Base-by-base conservation (phyloP, 1,140 invertebrate genomes). In the Neodiprion lecontei region DNA sequence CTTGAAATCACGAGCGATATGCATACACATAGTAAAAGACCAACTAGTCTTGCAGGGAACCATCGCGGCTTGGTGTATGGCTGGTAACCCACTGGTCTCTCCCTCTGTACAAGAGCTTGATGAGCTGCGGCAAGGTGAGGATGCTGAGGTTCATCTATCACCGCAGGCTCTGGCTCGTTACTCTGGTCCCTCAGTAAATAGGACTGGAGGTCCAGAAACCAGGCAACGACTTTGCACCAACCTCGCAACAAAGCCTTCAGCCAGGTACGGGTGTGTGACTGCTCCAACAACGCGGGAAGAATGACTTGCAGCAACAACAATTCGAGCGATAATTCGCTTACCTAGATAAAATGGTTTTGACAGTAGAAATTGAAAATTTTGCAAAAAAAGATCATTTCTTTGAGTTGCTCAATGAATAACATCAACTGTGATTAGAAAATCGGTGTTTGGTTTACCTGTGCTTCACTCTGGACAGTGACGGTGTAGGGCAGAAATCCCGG, bases 401-500 rank as follows among this genome's bases (percentile, higher is more conserved):
- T 65, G 0, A 65, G 12, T 65, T 21, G 17, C 61, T 14, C 7
- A 14, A 65, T 65, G 23, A n/a, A 74, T 72, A 8, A 10, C 70
- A 71, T 74, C 47, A 14, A 17, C 66, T 65, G 10, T 74, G 69
- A 66, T 49, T 28, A 69, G 40, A 92, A 91, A 76, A 93, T 84
- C 9, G 91, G 91, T 47, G 93, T 84, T 81, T 92, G 91, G 85
- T 69, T 82, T 80, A 89, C 89, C 81, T 90, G 92, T 5, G 95
- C 93, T 85, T 99, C 98, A 7, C 93, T 94, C 72, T 90, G 91
- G 0, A 94, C 90, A 0, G 93, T 94, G 1, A 99, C 93, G 61
- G 96, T 95, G 83, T 99, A 99, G 0, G 98, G 98, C 77, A 99
- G 89, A 88, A 99, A 98, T 17, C 92, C 93, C 0, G 97, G 97